These are phyloP conservation scores for Urocitellus parryii DNA, from an alignment of 2,113 vertebrate genomes.

Conservation along the genomic window DNA sequence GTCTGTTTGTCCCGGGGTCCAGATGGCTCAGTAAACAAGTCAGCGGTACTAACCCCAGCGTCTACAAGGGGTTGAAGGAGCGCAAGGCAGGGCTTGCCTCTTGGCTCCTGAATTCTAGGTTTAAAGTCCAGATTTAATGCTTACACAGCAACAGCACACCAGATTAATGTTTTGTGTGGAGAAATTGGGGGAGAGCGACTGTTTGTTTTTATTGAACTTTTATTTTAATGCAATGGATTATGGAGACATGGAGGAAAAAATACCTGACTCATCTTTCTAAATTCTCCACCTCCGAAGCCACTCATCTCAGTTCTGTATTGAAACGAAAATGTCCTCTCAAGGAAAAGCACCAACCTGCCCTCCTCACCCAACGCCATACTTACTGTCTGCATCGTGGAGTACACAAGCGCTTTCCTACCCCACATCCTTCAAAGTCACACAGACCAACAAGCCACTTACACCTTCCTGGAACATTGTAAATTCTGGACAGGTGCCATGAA, in stretches of 20 bases:
- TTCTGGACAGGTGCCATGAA: background rate
- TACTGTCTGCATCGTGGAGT: background rate
- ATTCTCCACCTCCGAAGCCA: background rate
- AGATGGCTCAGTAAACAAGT: constrained; percentile 35
- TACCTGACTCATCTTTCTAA: constrained; percentile 35
- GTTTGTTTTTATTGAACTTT: constrained; percentile 50
- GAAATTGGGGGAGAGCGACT: too few species aligned
- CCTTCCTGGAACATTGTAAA: rapidly evolving
- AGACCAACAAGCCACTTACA: background rate
- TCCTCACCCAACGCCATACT: background rate
- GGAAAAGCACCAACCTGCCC: background rate
- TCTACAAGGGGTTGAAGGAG: background rate
- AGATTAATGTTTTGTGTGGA: background rate
- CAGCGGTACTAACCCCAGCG: rapidly evolving
- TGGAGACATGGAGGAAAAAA: constrained; percentile 31
- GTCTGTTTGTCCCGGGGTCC: background rate
- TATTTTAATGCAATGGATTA: constrained; percentile 47
- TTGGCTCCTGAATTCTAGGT: background rate
- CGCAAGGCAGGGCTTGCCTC: background rate
- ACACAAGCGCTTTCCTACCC: background rate
- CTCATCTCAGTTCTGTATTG: background rate
- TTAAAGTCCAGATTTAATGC: constrained; percentile 50
- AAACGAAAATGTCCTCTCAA: background rate
- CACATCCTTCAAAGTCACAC: background rate
- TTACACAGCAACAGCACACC: background rate